Evolutionary conservation across 1,140 invertebrate genomes (phyloP).

Genomic region (Rhizoglyphus robini): DNA sequence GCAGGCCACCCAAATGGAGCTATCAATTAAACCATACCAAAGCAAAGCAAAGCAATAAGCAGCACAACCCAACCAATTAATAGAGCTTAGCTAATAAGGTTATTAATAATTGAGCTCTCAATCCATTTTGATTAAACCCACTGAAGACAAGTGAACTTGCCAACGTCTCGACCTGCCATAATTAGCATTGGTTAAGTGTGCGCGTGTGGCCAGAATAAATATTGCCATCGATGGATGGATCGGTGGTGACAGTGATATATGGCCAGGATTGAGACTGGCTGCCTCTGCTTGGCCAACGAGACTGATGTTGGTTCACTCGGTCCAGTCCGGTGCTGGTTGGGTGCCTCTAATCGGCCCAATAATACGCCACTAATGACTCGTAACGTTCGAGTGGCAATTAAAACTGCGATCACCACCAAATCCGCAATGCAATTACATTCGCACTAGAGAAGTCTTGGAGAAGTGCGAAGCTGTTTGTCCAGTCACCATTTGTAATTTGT

Average conservation of each 20-base stretch:
- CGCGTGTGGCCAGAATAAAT: neutral
- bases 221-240: no score
- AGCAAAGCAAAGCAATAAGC: no score
- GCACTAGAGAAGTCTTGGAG: no score
- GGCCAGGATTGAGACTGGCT: neutral
- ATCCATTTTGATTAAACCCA: conserved; percentile 2
- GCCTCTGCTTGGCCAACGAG: no score
- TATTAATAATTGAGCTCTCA: conserved; percentile 6
- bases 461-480: no score
- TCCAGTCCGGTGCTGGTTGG: neutral
- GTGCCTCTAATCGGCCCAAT: no score
- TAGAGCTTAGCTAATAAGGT: neutral
- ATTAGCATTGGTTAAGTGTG: no score
- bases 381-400: neutral
- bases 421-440: no score
- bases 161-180: no score
- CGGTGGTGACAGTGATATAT: neutral
- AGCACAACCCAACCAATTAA: neutral
- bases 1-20: neutral
- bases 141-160: neutral
- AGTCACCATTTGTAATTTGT: no score
- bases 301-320: neutral
- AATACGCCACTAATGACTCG: neutral
- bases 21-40: neutral
- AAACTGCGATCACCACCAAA: neutral